Evolutionary conservation across 2,797 vertebrate species (phyloP), one percentile per base, ranked within the genome.

Genomic region (Pangasius mekongensis): DNA sequence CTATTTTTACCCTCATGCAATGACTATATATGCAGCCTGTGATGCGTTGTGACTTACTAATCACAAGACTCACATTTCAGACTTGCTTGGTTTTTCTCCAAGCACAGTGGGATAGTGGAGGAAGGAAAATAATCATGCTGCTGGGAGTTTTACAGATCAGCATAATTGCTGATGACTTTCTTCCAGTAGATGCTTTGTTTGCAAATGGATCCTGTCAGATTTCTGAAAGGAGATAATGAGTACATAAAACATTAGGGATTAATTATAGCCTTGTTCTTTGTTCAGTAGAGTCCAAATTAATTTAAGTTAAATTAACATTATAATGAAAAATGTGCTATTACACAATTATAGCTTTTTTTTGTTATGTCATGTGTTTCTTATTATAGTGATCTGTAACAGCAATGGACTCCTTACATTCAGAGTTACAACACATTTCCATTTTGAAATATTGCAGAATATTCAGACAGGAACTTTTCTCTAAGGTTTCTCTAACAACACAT

Each of bases 171-270:
- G 77, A 11, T 81, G 77, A 58, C 77, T 58, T 80, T 56, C n/a
- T n/a, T 52, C 47, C 30, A 56, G n/a, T 5, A 49, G 73, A 8
- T 18, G 47, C 76, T 58, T 80, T 80, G 30, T 36, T 80, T 80
- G 77, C 4, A 56, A 56, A 78, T 33, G 43, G 74, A 49, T 77
- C 27, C n/a, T 78, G 77, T 80, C 77, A 36, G 30, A 80, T 80
- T 56, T 58, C 52, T 80, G 54, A 80, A 36, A 58, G 30, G 77
- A 58, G 52, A 80, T 58, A 20, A 80, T 56, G 30, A 80, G 30
- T 36, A 36, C 30, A 36, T 36, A 11, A 81, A 81, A 36, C 30
- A 36, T 58, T 5, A 22, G 30, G 30, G 20, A 36, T 60, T 81
- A 0, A 58, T 58, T 36, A 22, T 39, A 81, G 54, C 3, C 20